phyloP scores from a whole-genome alignment of 2,797 vertebrate genomes.

The Trachurus trachurus region DNA sequence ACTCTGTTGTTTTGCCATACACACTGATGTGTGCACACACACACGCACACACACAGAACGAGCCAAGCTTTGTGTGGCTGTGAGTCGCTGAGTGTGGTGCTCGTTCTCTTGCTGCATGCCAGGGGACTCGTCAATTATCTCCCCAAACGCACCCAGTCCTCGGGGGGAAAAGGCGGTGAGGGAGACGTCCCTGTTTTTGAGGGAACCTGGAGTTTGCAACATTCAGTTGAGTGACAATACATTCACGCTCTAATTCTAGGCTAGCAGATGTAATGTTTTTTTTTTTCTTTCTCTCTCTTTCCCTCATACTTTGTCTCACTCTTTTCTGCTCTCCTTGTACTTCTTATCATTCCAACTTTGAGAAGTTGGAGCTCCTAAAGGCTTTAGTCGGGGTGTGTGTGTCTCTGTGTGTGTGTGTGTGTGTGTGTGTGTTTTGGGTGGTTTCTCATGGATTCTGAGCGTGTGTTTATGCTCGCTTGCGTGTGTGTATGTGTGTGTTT shows the following conservation, averaged over 20 bases:
- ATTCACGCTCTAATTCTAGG: slow-evolving; percentile 88
- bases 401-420: slow-evolving; percentile 58
- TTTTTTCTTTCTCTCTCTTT: slow-evolving; percentile 37
- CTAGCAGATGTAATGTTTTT: slow-evolving; percentile 81
- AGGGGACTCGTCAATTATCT: slow-evolving; percentile 90
- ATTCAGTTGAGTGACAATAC: slow-evolving; percentile 85
- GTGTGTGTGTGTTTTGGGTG: slow-evolving; percentile 70
- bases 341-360: slow-evolving; percentile 85
- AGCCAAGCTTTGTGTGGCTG: slow-evolving; percentile 78
- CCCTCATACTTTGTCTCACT: slow-evolving; percentile 74
- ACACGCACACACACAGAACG: slow-evolving; percentile 55
- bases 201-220: slow-evolving; percentile 86
- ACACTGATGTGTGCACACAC: slow-evolving; percentile 42
- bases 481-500: slow-evolving; percentile 49
- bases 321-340: slow-evolving; percentile 77
- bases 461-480: slow-evolving; percentile 44
- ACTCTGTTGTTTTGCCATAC: slow-evolving; percentile 75
- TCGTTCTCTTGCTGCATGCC: slow-evolving; percentile 80
- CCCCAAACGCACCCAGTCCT: slow-evolving; percentile 86
- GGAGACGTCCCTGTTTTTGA: slow-evolving; percentile 88
- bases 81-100: slow-evolving; percentile 76
- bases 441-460: slow-evolving; percentile 66
- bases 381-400: slow-evolving; percentile 79
- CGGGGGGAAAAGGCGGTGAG: slow-evolving; percentile 80
- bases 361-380: slow-evolving; percentile 85